These are phyloP conservation scores for Acleris literana DNA, from an alignment of 2,888 invertebrate genomes.

Conservation along the genomic window DNA sequence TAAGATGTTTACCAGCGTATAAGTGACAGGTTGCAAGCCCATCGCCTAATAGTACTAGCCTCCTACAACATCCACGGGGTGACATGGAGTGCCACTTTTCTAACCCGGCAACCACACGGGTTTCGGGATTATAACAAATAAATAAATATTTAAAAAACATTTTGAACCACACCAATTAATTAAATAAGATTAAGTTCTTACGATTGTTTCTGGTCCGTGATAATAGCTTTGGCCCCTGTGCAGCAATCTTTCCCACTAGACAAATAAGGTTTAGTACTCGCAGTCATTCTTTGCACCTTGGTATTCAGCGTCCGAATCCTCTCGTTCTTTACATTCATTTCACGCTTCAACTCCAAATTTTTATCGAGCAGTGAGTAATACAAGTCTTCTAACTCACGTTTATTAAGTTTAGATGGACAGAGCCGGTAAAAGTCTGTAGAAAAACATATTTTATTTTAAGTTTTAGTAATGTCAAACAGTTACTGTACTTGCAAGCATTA, in stretches of 20 bases:
- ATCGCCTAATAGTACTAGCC: too few species aligned
- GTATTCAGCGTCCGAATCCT: constrained; percentile 61
- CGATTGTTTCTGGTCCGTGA: constrained; percentile 64
- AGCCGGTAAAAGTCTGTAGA: constrained; percentile 54
- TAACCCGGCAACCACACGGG: too few species aligned
- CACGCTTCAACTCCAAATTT: constrained; percentile 84
- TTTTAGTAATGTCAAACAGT: not conserved
- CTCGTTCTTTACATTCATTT: constrained; percentile 84
- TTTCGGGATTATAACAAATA: too few species aligned
- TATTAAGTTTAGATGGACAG: constrained; percentile 81
- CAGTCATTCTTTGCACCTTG: constrained; percentile 59
- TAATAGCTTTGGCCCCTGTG: constrained; percentile 49
- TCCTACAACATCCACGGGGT: too few species aligned
- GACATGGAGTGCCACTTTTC: too few species aligned
- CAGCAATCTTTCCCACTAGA: constrained; percentile 58
- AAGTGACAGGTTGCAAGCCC: too few species aligned
- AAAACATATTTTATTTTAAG: not conserved
- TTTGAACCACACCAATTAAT: too few species aligned
- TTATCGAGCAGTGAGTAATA: constrained; percentile 85
- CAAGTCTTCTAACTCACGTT: constrained; percentile 86
- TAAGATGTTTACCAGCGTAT: too few species aligned
- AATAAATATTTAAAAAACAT: too few species aligned
- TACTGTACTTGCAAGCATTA: too few species aligned
- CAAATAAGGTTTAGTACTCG: constrained; percentile 46
- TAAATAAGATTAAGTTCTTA: constrained; percentile 47